Base-by-base conservation (phyloP, 2,888 invertebrate species). In the Hymenopus coronatus region DNA sequence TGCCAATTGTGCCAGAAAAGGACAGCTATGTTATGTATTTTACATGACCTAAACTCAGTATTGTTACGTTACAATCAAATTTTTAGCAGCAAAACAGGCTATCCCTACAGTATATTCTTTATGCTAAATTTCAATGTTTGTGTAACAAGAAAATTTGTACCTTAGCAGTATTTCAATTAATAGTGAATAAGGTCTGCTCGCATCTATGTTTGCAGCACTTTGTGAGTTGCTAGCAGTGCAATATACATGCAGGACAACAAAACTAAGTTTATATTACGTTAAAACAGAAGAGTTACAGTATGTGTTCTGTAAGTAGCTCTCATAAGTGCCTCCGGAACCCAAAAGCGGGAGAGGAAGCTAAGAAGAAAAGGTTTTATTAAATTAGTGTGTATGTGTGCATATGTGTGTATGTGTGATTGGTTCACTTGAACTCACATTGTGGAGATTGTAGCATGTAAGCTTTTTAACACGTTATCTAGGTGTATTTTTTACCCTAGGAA, bases 401-500 rank as follows among this genome's bases (percentile, higher is more conserved):
- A 8, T 8, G 33, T 33, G 40, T 40, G 40, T 40, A 12, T 40
- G 40, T 70, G 54, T 70, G 54, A 70, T 25, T 70, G 54, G 54
- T 70, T 70, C 20, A 70, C 54, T 70, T 70, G 54, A 70, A 70
- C 54, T 70, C 81, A 46, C 28, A 86, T 70, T 54, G 27, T 86
- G 28, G 20, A 81, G 28, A 82, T 33, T 28, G 82, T 87, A 87
- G 87, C 30, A n/a, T 82, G 82, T 87, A 87, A 87, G 87, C 87
- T 87, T 87, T 87, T 87, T 82, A 87, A 87, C 15, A 87, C 30
- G 87, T 82, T 87, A 87, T 87, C 87, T 87, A 87, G 87, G 87
- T 87, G 87, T 87, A 87, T 87, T 87, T 87, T 87, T 87, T 87
- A 87, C 87, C 87, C 87, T 87, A 82, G 87, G 82, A 82, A 82